Base-by-base conservation (phyloP, 2,797 vertebrate genomes). In the Orestias chungarensis region DNA sequence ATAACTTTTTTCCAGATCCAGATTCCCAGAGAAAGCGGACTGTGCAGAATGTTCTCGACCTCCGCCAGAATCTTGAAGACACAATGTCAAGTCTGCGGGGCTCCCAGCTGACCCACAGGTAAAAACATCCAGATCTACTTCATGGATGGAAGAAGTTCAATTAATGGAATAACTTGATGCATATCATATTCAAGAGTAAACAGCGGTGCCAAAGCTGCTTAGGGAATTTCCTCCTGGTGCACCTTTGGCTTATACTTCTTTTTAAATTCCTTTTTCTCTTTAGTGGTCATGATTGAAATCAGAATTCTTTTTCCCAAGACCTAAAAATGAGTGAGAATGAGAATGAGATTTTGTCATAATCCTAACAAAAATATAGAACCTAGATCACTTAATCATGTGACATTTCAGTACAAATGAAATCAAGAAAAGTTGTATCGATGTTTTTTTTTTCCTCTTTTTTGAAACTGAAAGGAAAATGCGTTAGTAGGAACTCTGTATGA, bases 21-120 rank as follows among this genome's bases (percentile, higher is more conserved):
- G 97, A 99, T 87, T 98, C 98, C 71, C 98, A 99, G 93, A 96
- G 98, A 86, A 99, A 99, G 86, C 94, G 98, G 47, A 99, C 98
- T 0, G 97, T 99, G 79, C 98, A 99, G 93, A 99, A 99, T 79
- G 98, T 99, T 47, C 94, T 99, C 82, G 98, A 99, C 92, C 96
- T 99, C 25, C 96, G 98, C 35, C 98, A 99, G 93, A 99, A 99
- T 88, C 91, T 99, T 92, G 97, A 99, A 87, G 98, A 99, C 74
- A 99, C 98, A 46, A 99, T 99, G 98, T 97, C 97, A 61, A 99
- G 97, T 87, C 93, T 99, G 59, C 94, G 97, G 38, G 98, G 97
- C 40, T 96, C 97, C 74, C 97, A 99, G 88, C 96, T 98, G 71
- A 95, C 96, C 76, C 98, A 99, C 90, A 97, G 97, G 98, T 99